phyloP scores from a whole-genome alignment of 2,888 invertebrate species.

The Heterodera filipjevi region DNA sequence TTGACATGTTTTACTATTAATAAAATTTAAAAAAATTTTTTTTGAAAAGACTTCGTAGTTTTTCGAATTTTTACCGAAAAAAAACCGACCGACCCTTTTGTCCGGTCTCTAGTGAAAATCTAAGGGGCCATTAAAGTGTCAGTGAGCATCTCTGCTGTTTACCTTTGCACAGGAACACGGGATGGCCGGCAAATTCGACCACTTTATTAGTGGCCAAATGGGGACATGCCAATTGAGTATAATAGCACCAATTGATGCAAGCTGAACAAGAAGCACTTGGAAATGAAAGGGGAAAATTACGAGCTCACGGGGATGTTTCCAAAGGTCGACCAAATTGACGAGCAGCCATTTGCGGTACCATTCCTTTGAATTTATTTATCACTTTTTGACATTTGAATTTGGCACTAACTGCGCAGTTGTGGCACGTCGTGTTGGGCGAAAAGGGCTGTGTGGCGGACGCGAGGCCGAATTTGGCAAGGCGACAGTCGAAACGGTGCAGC shows the following conservation, averaged over 20 bases:
- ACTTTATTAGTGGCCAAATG: constrained; percentile 61
- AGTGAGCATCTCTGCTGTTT: neutral
- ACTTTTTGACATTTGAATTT: constrained; percentile 17
- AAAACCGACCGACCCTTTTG: no score
- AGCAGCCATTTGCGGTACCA: constrained; percentile 64
- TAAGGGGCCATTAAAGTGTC: no score
- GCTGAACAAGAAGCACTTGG: constrained; percentile 23
- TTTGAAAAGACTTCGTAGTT: no score
- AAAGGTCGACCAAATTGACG: constrained; percentile 49
- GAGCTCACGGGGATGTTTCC: constrained; percentile 42
- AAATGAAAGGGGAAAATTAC: neutral
- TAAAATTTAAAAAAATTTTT: no score
- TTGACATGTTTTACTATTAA: no score
- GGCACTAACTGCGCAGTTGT: constrained; percentile 56
- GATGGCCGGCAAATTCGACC: constrained; percentile 64
- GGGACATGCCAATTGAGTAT: constrained; percentile 64
- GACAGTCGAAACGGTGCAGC: constrained; percentile 57
- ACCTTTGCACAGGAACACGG: constrained; percentile 63
- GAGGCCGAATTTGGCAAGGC: constrained; percentile 55
- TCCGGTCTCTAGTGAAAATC: no score
- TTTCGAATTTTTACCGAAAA: no score
- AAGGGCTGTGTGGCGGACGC: constrained; percentile 62
- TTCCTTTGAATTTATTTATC: constrained; percentile 39
- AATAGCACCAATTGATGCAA: constrained; percentile 65
- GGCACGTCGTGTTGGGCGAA: constrained; percentile 63